A percentile compares a stretch with the other conserved stretches of the same genome.
Conservation (phyloP, 2,113 vertebrate species). For the Felis catus region DNA sequence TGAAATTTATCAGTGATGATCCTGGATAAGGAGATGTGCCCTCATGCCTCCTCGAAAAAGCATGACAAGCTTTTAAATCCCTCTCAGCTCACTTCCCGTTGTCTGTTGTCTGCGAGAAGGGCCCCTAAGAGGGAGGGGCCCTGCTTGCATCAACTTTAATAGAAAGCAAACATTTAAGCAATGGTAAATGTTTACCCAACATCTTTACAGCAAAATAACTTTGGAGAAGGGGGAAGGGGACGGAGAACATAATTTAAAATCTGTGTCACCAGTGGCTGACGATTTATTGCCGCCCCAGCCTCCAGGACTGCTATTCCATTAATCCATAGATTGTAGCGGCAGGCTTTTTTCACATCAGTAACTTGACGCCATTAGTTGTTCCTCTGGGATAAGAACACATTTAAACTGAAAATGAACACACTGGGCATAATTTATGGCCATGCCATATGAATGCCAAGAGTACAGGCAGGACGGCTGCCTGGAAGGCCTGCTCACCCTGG, state of each 20-base stretch:
- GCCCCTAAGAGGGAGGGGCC: not conserved
- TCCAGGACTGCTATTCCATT: constrained; percentile 80
- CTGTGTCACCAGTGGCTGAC: constrained; percentile 58
- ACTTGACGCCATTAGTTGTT: constrained; percentile 82
- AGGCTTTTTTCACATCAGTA: constrained; percentile 80
- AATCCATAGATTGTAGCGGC: constrained; percentile 74
- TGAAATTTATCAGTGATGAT: constrained; percentile 48
- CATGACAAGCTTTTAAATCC: constrained; percentile 37
- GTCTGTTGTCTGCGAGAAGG: constrained; percentile 1
- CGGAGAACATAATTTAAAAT: constrained; percentile 73
- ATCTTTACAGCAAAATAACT: constrained; percentile 65
- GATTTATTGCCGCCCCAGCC: constrained; percentile 78
- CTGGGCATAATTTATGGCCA: constrained; percentile 77
- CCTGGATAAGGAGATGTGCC: constrained; percentile 36
- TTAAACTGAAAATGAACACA: constrained; percentile 81
- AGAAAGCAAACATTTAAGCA: constrained; percentile 73
- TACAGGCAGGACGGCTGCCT: not conserved
- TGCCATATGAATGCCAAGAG: constrained; percentile 57
- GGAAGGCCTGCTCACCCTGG: not conserved
- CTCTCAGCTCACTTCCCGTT: not conserved
- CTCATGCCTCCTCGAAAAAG: constrained; percentile 29
- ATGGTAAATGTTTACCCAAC: constrained; percentile 73
- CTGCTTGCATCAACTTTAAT: constrained; percentile 52
- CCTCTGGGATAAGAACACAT: constrained; percentile 80
- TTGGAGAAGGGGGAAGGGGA: constrained; percentile 60